Conservation (phyloP, 2,888 invertebrate species). For the Cepaea hortensis region DNA sequence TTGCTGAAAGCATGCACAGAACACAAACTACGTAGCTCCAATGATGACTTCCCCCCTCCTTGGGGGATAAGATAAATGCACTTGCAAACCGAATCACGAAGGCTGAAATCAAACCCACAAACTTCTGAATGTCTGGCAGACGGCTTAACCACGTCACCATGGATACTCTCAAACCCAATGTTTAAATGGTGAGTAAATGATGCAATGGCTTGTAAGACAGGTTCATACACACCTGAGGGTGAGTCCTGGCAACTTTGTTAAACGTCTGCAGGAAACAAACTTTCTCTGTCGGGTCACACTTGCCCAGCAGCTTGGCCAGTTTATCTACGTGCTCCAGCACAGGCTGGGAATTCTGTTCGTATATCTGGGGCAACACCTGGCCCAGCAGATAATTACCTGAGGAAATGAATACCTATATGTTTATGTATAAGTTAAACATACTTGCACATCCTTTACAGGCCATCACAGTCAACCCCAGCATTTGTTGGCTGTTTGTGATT, state of each 20-base stretch:
- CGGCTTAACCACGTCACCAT: no score
- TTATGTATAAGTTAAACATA: no score
- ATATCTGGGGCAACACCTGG: conserved; percentile 91
- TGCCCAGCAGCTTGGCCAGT: conserved; percentile 86
- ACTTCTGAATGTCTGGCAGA: no score
- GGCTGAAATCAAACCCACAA: no score
- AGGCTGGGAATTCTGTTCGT: conserved; percentile 90
- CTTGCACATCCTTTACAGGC: no score
- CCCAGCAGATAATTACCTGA: conserved; percentile 91
- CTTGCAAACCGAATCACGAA: no score
- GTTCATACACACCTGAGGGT: conserved; percentile 75
- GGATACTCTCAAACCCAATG: not conserved
- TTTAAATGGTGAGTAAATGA: not conserved
- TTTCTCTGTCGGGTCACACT: conserved; percentile 89
- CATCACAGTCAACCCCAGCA: no score
- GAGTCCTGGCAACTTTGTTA: conserved; percentile 87
- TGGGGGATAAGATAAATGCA: no score
- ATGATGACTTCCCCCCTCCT: no score
- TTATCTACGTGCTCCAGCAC: conserved; percentile 90
- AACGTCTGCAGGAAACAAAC: conserved; percentile 89
- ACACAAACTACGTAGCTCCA: no score
- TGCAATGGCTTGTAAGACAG: not conserved
- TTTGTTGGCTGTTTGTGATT: no score
- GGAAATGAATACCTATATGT: conserved; percentile 60
- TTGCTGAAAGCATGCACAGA: no score